Base-by-base conservation (phyloP, 2,888 invertebrate genomes). In the Crocallis elinguaria region DNA sequence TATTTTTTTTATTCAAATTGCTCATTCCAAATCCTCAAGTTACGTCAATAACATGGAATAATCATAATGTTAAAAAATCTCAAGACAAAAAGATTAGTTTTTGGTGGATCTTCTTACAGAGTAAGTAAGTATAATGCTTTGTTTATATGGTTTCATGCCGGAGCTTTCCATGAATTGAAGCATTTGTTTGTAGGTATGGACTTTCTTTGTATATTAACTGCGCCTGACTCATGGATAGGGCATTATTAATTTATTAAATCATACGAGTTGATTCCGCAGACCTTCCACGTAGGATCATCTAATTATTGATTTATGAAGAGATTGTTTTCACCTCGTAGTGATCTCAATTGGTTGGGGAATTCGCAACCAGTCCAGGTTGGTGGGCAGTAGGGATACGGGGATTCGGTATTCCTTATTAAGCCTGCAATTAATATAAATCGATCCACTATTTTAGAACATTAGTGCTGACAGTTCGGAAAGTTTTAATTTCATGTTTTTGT, bases 311-410 rank as follows among this genome's bases (percentile, higher is more conserved):
- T 42, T 42, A 58, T 23, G 42, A 12, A 49, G 37, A 50, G 17
- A 42, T 49, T 42, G 69, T 61, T 62, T 66, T 84, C 88, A 89
- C 89, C 88, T 89, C 81, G 77, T 66, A 60, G 75, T 69, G 58
- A 72, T 66, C 59, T 75, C 74, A 59, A 70, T 71, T 49, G 75
- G 68, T 57, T 70, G 70, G 57, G 75, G 72, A 64, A 81, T 62
- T 84, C 79, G 85, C 80, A 88, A 84, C 84, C 83, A 86, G 67
- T 79, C 76, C 72, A 87, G 79, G 68, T 85, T 87, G 67, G 73
- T 73, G 61, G 89, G 89, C 73, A 89, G 76, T 82, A 89, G 84
- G 54, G 89, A 88, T 72, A 89, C 85, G 36, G 88, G 88, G 72
- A 88, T 69, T 67, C 86, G 82, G 79, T 80, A 84, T 69, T 84